Base-by-base conservation (phyloP, 1,140 invertebrate genomes). In the Piezodorus guildinii region DNA sequence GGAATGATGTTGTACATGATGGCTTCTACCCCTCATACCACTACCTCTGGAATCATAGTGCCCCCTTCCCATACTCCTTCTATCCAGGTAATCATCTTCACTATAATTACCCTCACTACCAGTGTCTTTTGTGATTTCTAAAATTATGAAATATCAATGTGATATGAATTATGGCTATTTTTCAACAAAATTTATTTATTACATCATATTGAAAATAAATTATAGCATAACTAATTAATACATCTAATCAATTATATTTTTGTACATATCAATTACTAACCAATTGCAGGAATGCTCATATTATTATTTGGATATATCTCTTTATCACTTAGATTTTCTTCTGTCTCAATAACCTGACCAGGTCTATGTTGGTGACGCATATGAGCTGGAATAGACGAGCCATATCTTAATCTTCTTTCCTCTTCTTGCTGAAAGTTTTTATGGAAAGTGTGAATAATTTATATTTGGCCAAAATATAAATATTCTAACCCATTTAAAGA, bases 51-150 rank as follows among this genome's bases (percentile, higher is more conserved):
- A 44, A 19, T 66, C 65, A 58, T 62, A 70, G 52, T 70, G 68
- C 46, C 68, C 72, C 59, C 73, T 69, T 30, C 70, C 71, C 19
- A 70, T 72, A 25, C 72, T 66, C 59, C 72, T 66, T n/a, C 70
- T 66, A 46, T 72, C 69, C 46, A 74, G 68, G 63, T 76, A 78
- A 51, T 75, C 73, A 21, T 77, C 76, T 66, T 77, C 74, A 62
- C 72, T 74, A 66, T 79, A 78, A 72, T 80, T 81, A 17, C 75
- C 77, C 66, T 83, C 81, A 67, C 80, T 81, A 12, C 76, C 77
- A 65, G 85, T 83, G 75, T 92, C 88, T 81, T 90, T 88, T 69
- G 88, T 92, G 71, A 94, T 92, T 83, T 93, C 90, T 83, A 79
- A 72, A 79, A 85, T 62, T 2, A 56, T 56, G 44, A 39, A 64